Evolutionary conservation across 2,113 vertebrate genomes (phyloP).

Genomic region (Platysteira castanea): DNA sequence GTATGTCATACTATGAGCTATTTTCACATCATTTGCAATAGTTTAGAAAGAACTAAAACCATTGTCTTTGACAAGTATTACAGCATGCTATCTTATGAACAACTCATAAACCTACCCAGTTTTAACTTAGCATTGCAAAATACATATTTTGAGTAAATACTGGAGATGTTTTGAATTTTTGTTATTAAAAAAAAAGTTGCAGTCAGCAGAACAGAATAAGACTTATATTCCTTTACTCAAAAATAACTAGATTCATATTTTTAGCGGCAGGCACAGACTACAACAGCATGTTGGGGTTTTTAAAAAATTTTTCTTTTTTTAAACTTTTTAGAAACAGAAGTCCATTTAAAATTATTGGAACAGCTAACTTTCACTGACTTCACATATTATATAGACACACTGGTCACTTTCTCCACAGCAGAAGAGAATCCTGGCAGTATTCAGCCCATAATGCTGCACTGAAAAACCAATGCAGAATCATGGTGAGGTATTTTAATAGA

Average conservation of each 20-base stretch:
- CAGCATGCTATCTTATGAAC: background rate
- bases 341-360: background rate
- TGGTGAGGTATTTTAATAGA: background rate
- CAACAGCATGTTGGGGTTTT: accelerated
- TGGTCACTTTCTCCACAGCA: background rate
- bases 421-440: background rate
- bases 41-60: background rate
- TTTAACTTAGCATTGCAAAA: background rate
- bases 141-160: background rate
- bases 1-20: background rate
- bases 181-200: background rate
- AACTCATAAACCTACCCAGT: background rate
- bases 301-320: background rate
- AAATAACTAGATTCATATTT: background rate
- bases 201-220: background rate
- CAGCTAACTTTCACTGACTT: background rate
- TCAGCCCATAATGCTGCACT: slow-evolving; percentile 26
- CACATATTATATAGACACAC: background rate
- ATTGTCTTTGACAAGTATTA: background rate
- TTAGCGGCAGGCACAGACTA: background rate
- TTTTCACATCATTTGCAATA: background rate
- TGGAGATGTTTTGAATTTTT: background rate
- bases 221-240: background rate
- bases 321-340: background rate
- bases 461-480: slow-evolving; percentile 7